Percentiles rank a stretch among this genome's conserved stretches.
These are phyloP conservation scores for Athrips mouffetella DNA, from an alignment of 2,888 invertebrate species.

Conservation along the genomic window DNA sequence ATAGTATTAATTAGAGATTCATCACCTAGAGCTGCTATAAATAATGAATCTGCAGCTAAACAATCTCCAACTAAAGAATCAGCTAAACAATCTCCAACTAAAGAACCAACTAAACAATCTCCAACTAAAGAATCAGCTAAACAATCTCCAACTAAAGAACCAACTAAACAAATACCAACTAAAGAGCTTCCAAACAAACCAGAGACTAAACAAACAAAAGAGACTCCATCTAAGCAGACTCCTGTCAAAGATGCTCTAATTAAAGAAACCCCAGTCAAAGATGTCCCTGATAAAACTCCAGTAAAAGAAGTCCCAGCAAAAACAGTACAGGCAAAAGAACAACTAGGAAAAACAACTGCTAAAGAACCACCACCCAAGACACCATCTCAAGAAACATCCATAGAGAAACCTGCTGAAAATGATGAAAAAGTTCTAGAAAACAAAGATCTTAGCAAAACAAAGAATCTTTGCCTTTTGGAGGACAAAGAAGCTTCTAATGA, in stretches of 20 bases:
- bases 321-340: background rate
- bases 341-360: background rate
- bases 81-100: background rate
- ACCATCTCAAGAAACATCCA: no score
- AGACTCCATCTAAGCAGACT: constrained; percentile 1
- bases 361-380: background rate
- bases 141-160: background rate
- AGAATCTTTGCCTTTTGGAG: constrained; percentile 27
- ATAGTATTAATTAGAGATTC: background rate
- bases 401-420: background rate
- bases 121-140: background rate
- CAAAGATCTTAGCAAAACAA: constrained; percentile 18
- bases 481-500: constrained; percentile 50
- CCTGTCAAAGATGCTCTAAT: background rate
- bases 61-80: constrained; percentile 13
- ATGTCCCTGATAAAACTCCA: background rate
- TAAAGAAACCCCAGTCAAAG: background rate
- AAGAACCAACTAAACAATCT: background rate
- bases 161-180: background rate
- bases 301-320: background rate
- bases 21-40: background rate
- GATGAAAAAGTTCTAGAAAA: background rate
- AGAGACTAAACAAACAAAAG: no score
- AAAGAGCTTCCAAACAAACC: background rate
- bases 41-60: constrained; percentile 3